Percentiles rank a stretch among this genome's conserved stretches.
Evolutionary conservation across 1,140 invertebrate genomes (phyloP).

Genomic region (Andricus grossulariae): DNA sequence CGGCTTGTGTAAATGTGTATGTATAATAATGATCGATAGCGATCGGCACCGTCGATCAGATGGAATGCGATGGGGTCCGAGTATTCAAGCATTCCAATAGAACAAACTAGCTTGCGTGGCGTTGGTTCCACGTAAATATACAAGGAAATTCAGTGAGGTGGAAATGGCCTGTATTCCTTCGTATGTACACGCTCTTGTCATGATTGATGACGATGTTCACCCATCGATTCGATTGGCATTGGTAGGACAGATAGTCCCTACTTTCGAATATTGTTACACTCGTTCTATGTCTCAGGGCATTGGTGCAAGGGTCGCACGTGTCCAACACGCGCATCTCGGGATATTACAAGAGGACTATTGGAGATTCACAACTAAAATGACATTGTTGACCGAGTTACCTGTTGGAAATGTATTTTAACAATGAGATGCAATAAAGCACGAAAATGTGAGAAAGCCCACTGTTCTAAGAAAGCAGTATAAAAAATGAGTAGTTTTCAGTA

Average conservation of each 20-base stretch:
- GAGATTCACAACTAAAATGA: no score
- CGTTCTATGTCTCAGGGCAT: conserved; percentile 2
- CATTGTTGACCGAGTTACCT: no score
- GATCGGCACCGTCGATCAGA: conserved; percentile 11
- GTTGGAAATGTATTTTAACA: no score
- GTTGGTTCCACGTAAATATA: no score
- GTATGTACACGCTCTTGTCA: background rate
- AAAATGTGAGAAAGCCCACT: no score
- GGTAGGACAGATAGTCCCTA: background rate
- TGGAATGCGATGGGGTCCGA: background rate
- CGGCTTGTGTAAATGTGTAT: background rate
- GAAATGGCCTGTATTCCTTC: background rate
- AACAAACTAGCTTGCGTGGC: background rate
- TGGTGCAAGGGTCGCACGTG: conserved; percentile 9
- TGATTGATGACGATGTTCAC: conserved; percentile 21
- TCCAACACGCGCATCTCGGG: conserved; percentile 20
- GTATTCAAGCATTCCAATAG: conserved; percentile 6
- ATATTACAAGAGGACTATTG: conserved; percentile 6
- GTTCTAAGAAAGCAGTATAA: no score
- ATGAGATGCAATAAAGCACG: no score
- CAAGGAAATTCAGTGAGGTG: background rate
- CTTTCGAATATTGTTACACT: conserved; percentile 25
- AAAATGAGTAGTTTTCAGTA: no score
- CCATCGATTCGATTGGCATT: background rate
- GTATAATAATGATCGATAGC: conserved; percentile 27